Evolutionary conservation across 1,140 invertebrate species (phyloP).

Genomic region (Drosophila simulans): DNA sequence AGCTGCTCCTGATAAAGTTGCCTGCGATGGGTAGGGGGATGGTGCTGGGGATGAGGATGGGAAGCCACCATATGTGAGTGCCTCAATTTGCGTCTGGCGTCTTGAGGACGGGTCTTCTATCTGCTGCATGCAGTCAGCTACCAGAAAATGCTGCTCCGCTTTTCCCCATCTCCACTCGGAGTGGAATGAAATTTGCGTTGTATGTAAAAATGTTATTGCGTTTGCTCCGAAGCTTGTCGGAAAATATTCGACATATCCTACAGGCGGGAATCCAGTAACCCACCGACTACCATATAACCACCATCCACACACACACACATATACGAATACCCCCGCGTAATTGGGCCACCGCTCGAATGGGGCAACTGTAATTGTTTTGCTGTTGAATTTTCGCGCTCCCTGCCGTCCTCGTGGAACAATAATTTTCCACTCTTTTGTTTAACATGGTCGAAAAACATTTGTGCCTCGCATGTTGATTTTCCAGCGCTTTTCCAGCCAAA

Average conservation of each 20-base stretch:
- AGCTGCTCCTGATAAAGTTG: conserved; percentile 45
- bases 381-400: conserved; percentile 56
- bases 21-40: background rate
- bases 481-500: conserved; percentile 36
- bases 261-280: conserved; percentile 14
- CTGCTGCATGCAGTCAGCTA: conserved; percentile 23
- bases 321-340: conserved; percentile 27
- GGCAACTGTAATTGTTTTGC: conserved; percentile 77
- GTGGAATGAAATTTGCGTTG: conserved; percentile 66
- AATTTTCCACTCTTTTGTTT: conserved; percentile 56
- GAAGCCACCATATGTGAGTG: conserved; percentile 38
- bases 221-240: conserved; percentile 58
- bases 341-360: conserved; percentile 62
- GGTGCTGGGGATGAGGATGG: background rate
- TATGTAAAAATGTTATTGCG: conserved; percentile 78
- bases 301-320: conserved; percentile 1
- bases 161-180: conserved; percentile 10
- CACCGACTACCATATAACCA: background rate
- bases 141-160: conserved; percentile 31
- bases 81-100: conserved; percentile 41
- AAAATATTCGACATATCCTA: conserved; percentile 63
- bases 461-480: conserved; percentile 54
- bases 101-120: conserved; percentile 22
- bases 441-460: conserved; percentile 54
- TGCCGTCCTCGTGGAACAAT: conserved; percentile 28